A percentile compares a stretch with the other conserved stretches of the same genome.
Evolutionary conservation across 2,113 vertebrate species (phyloP).

Genomic region (Excalfactoria chinensis): DNA sequence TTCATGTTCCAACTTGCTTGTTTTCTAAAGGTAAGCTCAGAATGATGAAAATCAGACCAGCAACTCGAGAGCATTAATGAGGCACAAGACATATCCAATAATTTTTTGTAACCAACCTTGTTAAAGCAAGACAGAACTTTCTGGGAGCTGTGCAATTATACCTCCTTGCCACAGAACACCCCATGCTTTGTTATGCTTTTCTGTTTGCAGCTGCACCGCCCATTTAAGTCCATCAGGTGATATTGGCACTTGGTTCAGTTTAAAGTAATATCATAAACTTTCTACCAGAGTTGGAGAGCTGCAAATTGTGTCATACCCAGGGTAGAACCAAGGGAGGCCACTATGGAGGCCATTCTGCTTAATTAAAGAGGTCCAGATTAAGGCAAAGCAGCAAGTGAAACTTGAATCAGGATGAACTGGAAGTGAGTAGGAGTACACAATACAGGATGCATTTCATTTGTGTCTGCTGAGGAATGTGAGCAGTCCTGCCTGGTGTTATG

Average conservation of each 20-base stretch:
- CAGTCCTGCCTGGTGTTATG: neutral
- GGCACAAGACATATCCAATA: constrained; percentile 9
- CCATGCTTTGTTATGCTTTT: neutral
- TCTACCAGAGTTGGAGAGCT: neutral
- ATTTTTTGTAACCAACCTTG: constrained; percentile 27
- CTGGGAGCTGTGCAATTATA: constrained; percentile 2
- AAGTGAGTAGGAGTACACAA: fast-evolving
- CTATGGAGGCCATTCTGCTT: neutral
- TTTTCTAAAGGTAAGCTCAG: constrained; percentile 26
- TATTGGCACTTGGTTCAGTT: neutral
- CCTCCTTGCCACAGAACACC: neutral
- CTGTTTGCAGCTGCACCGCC: neutral
- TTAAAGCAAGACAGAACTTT: constrained; percentile 36
- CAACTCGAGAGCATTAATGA: neutral
- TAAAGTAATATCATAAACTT: neutral
- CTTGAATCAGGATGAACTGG: neutral
- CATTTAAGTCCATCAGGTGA: constrained; percentile 1
- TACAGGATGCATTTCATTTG: neutral
- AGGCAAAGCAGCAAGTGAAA: neutral
- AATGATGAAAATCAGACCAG: constrained; percentile 53
- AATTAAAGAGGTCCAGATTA: neutral
- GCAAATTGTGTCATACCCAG: neutral
- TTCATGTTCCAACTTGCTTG: neutral
- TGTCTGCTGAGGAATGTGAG: neutral
- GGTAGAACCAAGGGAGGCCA: neutral